A percentile compares a stretch with the other conserved stretches of the same genome.
Evolutionary conservation across 2,888 invertebrate species (phyloP).

Genomic region (Leptinotarsa juncta): DNA sequence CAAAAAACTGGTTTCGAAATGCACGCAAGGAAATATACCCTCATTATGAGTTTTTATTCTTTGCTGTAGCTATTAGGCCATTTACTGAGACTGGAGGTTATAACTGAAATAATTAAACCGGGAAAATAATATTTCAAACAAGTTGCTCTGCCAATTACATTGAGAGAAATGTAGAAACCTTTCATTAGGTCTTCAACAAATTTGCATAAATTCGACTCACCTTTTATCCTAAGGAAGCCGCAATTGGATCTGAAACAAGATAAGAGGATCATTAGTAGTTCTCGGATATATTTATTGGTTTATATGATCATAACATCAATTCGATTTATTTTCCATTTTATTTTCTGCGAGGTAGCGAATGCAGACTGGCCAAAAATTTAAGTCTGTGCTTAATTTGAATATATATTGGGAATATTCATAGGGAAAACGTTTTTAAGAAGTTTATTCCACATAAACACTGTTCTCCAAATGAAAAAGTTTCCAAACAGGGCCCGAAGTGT

Average conservation of each 20-base stretch:
- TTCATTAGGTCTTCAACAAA: conserved; percentile 5
- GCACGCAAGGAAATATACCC: conserved; percentile 26
- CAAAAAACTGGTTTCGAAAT: conserved; percentile 25
- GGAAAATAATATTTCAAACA: conserved; percentile 30
- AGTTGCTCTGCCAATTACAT: conserved; percentile 15
- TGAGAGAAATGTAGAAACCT: conserved; percentile 13
- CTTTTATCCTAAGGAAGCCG: conserved; percentile 2
- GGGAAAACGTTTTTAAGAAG: too few species aligned
- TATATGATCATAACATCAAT: not conserved
- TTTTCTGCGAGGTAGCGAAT: too few species aligned
- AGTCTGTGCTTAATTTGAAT: too few species aligned
- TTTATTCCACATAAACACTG: too few species aligned
- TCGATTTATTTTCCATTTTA: not conserved
- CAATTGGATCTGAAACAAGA: conserved; percentile 12
- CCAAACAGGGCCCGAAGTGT: too few species aligned
- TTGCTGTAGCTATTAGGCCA: conserved; percentile 36
- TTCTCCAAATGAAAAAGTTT: too few species aligned
- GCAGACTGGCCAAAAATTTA: too few species aligned
- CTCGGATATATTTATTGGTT: not conserved
- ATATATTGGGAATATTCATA: too few species aligned
- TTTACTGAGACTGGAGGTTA: conserved; percentile 27
- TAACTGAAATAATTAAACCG: conserved; percentile 30
- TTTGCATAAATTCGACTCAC: conserved; percentile 27
- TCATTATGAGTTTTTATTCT: conserved; percentile 40
- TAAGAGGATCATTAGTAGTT: conserved; percentile 4